Conservation (phyloP, 2,888 invertebrate species). For the Biston stratarius region DNA sequence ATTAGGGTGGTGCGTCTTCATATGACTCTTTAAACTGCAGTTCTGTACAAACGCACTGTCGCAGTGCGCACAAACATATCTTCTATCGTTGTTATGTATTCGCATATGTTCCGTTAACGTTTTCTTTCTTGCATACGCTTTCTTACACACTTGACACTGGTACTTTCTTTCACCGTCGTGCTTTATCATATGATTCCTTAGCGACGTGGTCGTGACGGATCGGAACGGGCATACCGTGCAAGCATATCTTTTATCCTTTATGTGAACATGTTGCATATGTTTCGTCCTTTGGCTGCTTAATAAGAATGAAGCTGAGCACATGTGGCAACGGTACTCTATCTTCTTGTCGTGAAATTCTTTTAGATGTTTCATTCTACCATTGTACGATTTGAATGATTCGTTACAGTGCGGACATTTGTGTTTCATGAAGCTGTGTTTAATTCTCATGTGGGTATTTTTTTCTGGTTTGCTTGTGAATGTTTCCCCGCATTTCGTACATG, state of each 20-base stretch:
- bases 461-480: slow-evolving; percentile 59
- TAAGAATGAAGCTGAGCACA: slow-evolving; percentile 72
- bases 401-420: slow-evolving; percentile 49
- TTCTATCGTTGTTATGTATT: slow-evolving; percentile 75
- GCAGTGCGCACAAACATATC: slow-evolving; percentile 78
- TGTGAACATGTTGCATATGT: slow-evolving; percentile 73
- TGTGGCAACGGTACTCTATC: slow-evolving; percentile 70
- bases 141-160: slow-evolving; percentile 40
- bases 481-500: slow-evolving; percentile 68
- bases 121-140: slow-evolving; percentile 63
- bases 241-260: slow-evolving; percentile 64
- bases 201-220: slow-evolving; percentile 65
- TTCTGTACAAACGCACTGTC: slow-evolving; percentile 76
- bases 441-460: slow-evolving; percentile 62
- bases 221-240: slow-evolving; percentile 67
- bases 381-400: slow-evolving; percentile 62
- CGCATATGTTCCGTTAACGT: slow-evolving; percentile 75
- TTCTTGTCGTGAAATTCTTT: slow-evolving; percentile 44
- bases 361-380: slow-evolving; percentile 55
- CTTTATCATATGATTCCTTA: slow-evolving; percentile 70
- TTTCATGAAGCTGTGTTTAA: slow-evolving; percentile 59
- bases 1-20: slow-evolving; percentile 72
- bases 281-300: slow-evolving; percentile 63
- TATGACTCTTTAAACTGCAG: slow-evolving; percentile 75
- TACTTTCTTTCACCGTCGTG: slow-evolving; percentile 68